These are phyloP conservation scores for Clivina fossor DNA, from an alignment of 2,888 invertebrate genomes.

Conservation along the genomic window DNA sequence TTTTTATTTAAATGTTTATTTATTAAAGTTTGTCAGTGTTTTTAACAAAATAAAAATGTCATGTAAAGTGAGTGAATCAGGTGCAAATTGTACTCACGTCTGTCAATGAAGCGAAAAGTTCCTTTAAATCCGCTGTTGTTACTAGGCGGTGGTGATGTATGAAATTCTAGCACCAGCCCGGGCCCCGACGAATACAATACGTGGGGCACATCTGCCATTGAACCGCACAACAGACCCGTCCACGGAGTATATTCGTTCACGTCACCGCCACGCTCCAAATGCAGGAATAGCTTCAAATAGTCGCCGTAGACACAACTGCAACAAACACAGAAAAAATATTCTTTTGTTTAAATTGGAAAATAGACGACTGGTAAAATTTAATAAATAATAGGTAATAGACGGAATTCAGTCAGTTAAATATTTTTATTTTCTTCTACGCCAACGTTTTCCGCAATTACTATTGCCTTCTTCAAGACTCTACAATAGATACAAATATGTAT, in stretches of 20 bases:
- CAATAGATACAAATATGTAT: too few species aligned
- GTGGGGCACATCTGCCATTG: slow-evolving; percentile 66
- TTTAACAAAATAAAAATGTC: neutral
- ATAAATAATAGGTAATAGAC: too few species aligned
- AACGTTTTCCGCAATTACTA: too few species aligned
- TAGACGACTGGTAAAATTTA: too few species aligned
- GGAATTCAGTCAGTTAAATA: too few species aligned
- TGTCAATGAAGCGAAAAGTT: slow-evolving; percentile 75
- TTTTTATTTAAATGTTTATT: too few species aligned
- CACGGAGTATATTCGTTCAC: slow-evolving; percentile 78
- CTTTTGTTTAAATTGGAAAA: neutral
- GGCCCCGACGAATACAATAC: slow-evolving; percentile 76
- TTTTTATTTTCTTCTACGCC: too few species aligned
- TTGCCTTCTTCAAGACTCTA: too few species aligned
- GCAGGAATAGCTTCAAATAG: slow-evolving; percentile 76
- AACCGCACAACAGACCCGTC: slow-evolving; percentile 73
- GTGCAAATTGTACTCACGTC: too few species aligned
- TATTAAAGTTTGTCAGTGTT: neutral
- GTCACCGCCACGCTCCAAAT: slow-evolving; percentile 67
- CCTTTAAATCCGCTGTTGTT: slow-evolving; percentile 73
- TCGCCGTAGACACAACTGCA: slow-evolving; percentile 75
- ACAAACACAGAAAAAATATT: slow-evolving; percentile 47
- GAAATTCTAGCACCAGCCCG: slow-evolving; percentile 74
- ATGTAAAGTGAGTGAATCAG: neutral
- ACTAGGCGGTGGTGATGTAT: slow-evolving; percentile 59